Percentiles rank a stretch among this genome's conserved stretches.
Evolutionary conservation across 2,888 invertebrate species (phyloP).

Genomic region (Agrotis clavis): DNA sequence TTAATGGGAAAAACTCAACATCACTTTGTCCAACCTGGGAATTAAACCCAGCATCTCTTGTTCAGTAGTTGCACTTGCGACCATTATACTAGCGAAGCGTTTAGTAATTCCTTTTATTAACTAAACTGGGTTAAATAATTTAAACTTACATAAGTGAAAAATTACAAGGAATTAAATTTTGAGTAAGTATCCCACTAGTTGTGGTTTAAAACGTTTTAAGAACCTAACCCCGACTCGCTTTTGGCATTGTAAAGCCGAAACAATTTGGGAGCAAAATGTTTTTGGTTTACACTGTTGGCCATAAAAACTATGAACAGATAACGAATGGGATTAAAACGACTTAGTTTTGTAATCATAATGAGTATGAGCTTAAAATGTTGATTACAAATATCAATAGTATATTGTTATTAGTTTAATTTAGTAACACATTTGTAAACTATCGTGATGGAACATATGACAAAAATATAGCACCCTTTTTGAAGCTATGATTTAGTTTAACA

Average conservation of each 20-base stretch:
- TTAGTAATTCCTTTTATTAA: background rate
- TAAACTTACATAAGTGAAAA: constrained; percentile 26
- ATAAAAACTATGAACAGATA: background rate
- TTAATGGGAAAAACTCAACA: too few relatives aligned
- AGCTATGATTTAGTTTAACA: constrained; percentile 6
- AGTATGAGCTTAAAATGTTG: background rate
- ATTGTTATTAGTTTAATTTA: too few relatives aligned
- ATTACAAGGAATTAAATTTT: constrained; percentile 28
- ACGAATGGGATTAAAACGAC: background rate
- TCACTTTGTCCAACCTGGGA: too few relatives aligned
- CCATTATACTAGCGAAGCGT: background rate
- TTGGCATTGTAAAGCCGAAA: constrained; percentile 58
- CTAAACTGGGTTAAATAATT: background rate
- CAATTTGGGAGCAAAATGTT: constrained; percentile 61
- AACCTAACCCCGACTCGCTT: constrained; percentile 27
- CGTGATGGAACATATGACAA: background rate
- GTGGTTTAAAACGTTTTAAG: constrained; percentile 37
- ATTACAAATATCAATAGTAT: too few relatives aligned
- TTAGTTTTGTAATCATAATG: background rate
- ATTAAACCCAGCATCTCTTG: too few relatives aligned
- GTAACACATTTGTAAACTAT: background rate
- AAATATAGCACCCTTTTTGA: background rate
- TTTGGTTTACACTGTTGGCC: constrained; percentile 56
- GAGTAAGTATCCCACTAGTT: constrained; percentile 32
- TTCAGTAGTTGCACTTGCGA: too few relatives aligned